phyloP scores from a whole-genome alignment of 1,140 invertebrate species.

The Schlechtendalia chinensis region DNA sequence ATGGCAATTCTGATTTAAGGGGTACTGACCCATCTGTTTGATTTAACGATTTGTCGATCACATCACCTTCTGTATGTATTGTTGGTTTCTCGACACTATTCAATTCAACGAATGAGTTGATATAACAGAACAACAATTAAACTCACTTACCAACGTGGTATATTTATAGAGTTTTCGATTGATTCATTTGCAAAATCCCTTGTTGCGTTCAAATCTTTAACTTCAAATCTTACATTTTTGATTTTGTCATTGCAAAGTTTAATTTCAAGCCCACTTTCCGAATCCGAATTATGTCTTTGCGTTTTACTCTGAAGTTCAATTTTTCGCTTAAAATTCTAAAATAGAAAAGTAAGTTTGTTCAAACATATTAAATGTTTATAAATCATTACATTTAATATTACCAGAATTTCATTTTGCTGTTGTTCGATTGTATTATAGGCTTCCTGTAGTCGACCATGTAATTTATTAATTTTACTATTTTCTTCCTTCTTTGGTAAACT shows the following conservation, averaged over 20 bases:
- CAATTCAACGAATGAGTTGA: no score
- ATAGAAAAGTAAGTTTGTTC: background rate
- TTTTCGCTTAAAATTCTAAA: conserved; percentile 33
- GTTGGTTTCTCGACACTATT: conserved; percentile 13
- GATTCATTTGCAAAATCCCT: no score
- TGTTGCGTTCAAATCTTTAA: background rate
- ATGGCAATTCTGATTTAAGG: background rate
- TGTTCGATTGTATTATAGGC: conserved; percentile 65
- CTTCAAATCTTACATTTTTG: background rate
- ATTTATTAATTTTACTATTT: conserved; percentile 69
- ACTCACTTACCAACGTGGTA: no score
- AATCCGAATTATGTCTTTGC: conserved; percentile 67
- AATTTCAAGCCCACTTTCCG: conserved; percentile 61
- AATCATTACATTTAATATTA: conserved; percentile 51
- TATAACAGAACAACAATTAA: no score
- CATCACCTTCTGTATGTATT: conserved; percentile 1
- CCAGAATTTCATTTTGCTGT: conserved; percentile 69
- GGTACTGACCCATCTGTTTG: conserved; percentile 8
- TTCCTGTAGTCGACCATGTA: conserved; percentile 66
- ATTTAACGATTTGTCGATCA: background rate
- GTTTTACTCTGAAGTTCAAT: conserved; percentile 73
- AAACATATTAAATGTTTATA: no score
- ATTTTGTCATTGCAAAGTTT: background rate
- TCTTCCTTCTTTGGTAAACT: no score
- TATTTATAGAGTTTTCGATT: conserved; percentile 19